These are phyloP conservation scores for Hecatera dysodea DNA, from an alignment of 2,888 invertebrate species.

Conservation along the genomic window DNA sequence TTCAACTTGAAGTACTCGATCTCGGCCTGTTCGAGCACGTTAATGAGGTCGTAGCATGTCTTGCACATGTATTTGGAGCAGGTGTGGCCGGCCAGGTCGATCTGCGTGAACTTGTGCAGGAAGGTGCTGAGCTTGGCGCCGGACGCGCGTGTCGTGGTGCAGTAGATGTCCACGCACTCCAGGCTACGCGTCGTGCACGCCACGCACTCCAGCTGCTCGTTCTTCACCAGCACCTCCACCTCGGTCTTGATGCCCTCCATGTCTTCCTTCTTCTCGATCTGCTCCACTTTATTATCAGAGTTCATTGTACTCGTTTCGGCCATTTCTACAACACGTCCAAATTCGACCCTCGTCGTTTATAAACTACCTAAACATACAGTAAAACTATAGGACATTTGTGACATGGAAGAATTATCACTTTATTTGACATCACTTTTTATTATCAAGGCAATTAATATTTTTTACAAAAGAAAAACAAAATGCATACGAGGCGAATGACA, in stretches of 20 bases:
- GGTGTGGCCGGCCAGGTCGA: conserved; percentile 70
- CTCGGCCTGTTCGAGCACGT: conserved; percentile 84
- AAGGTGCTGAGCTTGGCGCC: conserved; percentile 77
- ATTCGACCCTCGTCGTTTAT: conserved; percentile 31
- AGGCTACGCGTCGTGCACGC: conserved; percentile 77
- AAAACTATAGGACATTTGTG: conserved; percentile 25
- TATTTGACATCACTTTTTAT: conserved; percentile 46
- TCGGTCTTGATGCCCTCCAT: conserved; percentile 75
- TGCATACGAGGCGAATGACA: conserved; percentile 66
- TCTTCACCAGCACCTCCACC: conserved; percentile 77
- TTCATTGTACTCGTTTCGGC: conserved; percentile 80
- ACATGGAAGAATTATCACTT: conserved; percentile 17
- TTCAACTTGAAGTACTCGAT: conserved; percentile 82
- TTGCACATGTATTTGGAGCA: conserved; percentile 78
- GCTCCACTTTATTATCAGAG: conserved; percentile 72
- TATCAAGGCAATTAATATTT: conserved; percentile 51
- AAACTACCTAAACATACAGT: conserved; percentile 19
- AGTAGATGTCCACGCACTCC: conserved; percentile 76
- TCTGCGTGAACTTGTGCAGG: conserved; percentile 77
- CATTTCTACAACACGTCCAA: conserved; percentile 71
- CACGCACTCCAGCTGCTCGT: conserved; percentile 81
- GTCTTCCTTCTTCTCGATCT: conserved; percentile 71
- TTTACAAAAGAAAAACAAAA: conserved; percentile 64
- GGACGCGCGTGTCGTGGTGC: conserved; percentile 72
- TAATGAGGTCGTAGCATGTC: conserved; percentile 81